Conservation (phyloP, 1,140 invertebrate genomes). For the Drosophila biarmipes region DNA sequence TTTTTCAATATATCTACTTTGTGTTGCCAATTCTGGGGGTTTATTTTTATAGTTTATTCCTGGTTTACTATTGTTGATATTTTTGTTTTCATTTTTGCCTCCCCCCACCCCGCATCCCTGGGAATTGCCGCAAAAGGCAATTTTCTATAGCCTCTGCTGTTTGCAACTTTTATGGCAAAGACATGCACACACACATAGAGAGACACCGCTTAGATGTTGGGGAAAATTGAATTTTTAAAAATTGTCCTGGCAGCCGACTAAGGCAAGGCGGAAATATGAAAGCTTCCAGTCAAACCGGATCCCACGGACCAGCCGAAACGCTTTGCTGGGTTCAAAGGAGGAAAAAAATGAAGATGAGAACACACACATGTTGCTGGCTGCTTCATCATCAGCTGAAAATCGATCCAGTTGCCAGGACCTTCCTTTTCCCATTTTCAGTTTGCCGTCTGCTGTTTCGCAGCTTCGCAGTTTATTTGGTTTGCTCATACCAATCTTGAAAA, state of each 20-base stretch:
- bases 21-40: slow-evolving; percentile 9
- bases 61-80: slow-evolving; percentile 34
- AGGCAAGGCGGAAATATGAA: slow-evolving; percentile 74
- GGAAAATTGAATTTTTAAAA: slow-evolving; percentile 81
- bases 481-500: background rate
- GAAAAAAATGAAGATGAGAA: slow-evolving; percentile 5
- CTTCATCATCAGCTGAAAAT: slow-evolving; percentile 73
- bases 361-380: slow-evolving; percentile 47
- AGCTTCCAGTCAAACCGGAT: slow-evolving; percentile 26
- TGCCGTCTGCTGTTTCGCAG: slow-evolving; percentile 38
- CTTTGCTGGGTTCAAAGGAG: slow-evolving; percentile 30
- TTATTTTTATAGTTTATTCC: slow-evolving; percentile 53
- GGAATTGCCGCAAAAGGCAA: slow-evolving; percentile 64
- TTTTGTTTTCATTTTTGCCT: slow-evolving; percentile 44
- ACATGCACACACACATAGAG: slow-evolving; percentile 30
- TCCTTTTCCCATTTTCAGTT: slow-evolving; percentile 19
- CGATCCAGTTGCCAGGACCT: slow-evolving; percentile 40
- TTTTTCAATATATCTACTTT: slow-evolving; percentile 32
- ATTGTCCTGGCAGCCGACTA: slow-evolving; percentile 65
- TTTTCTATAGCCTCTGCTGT: slow-evolving; percentile 47
- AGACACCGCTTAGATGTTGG: slow-evolving; percentile 63
- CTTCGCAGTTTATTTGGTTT: slow-evolving; percentile 54
- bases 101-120: slow-evolving; percentile 6
- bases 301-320: slow-evolving; percentile 23
- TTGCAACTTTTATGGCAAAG: slow-evolving; percentile 62